Base-by-base conservation (phyloP, 2,888 invertebrate genomes). In the Pyrocoelia pectoralis region DNA sequence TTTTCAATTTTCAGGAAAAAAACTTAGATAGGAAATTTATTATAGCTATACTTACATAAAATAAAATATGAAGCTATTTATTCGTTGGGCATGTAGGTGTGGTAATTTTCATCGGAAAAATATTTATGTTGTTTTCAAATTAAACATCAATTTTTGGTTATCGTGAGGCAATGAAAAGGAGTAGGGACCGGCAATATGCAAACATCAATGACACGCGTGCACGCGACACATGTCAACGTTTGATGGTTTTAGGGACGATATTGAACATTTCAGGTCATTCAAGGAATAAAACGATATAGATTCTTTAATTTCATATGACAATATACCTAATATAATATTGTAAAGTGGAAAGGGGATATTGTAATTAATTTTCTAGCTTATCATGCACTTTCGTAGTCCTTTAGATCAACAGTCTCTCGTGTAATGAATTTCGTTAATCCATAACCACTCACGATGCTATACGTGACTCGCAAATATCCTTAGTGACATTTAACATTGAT, bases 341-440 rank as follows among this genome's bases (percentile, higher is more conserved):
- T 24, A 24, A 24, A 8, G 24, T 24, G 8, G 24, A 24, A 24
- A 3, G 8, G 41, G 14, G 14, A 5, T 8, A 14, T 13, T 12
- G 41, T 69, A 69, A 69, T 69, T 69, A 68, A 69, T 68, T 62
- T 66, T 17, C 48, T 43, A 58, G 56, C 59, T 67, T 69, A 69
- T 67, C 69, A 38, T 40, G 64, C 51, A 54, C 61, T 61, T 50
- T 67, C 65, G 66, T 59, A 66, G 56, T 43, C 53, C 52, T 59
- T 6, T 51, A 55, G 65, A 64, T 67, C 64, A 67, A 63, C 64
- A 55, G 59, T 61, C 61, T 50, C 56, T 24, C 8, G 24, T 53
- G 50, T 69, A 64, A 69, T 68, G 58, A 64, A 69, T 68, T 69
- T 68, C 66, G 66, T 66, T 68, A 66, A 66, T 69, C 68, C 68